Conservation (phyloP, 2,888 invertebrate genomes). For the Heliconius ismenius region DNA sequence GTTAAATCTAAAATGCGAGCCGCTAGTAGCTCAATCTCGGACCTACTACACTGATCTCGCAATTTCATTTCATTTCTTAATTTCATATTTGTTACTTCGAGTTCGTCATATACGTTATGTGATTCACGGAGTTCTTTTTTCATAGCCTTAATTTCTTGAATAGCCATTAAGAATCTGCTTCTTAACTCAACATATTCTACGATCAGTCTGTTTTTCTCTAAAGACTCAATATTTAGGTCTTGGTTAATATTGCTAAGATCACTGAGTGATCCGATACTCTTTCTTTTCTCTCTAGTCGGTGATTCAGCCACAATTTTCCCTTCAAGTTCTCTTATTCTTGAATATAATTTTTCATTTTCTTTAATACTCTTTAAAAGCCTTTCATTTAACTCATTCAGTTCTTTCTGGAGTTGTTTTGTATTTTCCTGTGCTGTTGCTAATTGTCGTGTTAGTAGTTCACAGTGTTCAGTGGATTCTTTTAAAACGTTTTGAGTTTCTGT, state of each 20-base stretch:
- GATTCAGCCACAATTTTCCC: conserved; percentile 78
- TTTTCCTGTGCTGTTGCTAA: conserved; percentile 84
- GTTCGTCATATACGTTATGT: conserved; percentile 89
- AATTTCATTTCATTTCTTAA: conserved; percentile 87
- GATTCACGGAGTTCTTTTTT: conserved; percentile 90
- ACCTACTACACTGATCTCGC: conserved; percentile 84
- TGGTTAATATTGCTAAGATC: conserved; percentile 90
- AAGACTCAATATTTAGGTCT: conserved; percentile 86
- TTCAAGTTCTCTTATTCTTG: conserved; percentile 87
- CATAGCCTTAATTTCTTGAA: conserved; percentile 91
- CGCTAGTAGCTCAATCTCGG: conserved; percentile 90
- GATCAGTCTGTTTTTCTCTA: conserved; percentile 88
- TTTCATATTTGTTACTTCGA: conserved; percentile 90
- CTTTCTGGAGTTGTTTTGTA: conserved; percentile 85
- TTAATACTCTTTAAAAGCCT: conserved; percentile 86
- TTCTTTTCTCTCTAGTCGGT: conserved; percentile 81
- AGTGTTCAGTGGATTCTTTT: conserved; percentile 85
- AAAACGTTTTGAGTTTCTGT: conserved; percentile 86
- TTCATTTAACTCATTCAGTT: conserved; percentile 85
- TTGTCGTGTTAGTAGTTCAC: conserved; percentile 84
- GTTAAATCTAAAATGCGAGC: conserved; percentile 92
- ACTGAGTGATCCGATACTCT: conserved; percentile 89
- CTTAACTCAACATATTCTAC: conserved; percentile 91
- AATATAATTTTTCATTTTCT: conserved; percentile 88
- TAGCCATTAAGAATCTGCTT: conserved; percentile 90